phyloP scores from a whole-genome alignment of 2,797 vertebrate genomes.

The Leuciscus waleckii region DNA sequence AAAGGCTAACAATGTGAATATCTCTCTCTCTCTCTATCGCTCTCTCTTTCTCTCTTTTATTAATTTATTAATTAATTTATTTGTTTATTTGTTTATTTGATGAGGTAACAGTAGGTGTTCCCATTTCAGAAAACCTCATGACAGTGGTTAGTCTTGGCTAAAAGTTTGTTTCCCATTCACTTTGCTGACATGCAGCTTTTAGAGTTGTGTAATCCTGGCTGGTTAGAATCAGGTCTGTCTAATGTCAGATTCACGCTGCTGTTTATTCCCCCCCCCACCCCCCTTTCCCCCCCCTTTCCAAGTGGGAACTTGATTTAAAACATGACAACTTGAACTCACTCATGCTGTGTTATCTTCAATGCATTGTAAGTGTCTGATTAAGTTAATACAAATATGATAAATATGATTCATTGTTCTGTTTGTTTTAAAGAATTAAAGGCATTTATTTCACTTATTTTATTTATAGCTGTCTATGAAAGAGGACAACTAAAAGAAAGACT shows the following conservation, averaged over 20 bases:
- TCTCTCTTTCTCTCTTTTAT: too few species aligned
- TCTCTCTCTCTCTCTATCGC: too few species aligned
- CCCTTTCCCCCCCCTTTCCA: background rate
- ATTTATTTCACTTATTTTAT: too few species aligned
- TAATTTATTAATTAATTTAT: too few species aligned
- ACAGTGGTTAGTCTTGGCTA: background rate
- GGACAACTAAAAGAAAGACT: too few species aligned
- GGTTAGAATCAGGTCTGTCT: background rate
- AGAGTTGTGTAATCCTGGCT: background rate
- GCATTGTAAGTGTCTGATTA: background rate
- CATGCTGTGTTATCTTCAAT: background rate
- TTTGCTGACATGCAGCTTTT: background rate
- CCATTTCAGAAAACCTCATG: background rate
- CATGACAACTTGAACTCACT: background rate
- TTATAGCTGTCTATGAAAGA: too few species aligned
- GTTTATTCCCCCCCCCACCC: background rate
- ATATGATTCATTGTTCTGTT: background rate
- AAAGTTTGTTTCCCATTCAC: background rate
- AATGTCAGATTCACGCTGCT: conserved; percentile 6
- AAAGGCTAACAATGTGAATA: too few species aligned
- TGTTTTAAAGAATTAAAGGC: too few species aligned
- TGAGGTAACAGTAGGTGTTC: background rate
- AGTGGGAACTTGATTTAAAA: background rate
- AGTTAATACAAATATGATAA: background rate
- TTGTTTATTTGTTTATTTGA: background rate